Base-by-base conservation (phyloP, 2,888 invertebrate genomes). In the Arrhopalites spinosus region DNA sequence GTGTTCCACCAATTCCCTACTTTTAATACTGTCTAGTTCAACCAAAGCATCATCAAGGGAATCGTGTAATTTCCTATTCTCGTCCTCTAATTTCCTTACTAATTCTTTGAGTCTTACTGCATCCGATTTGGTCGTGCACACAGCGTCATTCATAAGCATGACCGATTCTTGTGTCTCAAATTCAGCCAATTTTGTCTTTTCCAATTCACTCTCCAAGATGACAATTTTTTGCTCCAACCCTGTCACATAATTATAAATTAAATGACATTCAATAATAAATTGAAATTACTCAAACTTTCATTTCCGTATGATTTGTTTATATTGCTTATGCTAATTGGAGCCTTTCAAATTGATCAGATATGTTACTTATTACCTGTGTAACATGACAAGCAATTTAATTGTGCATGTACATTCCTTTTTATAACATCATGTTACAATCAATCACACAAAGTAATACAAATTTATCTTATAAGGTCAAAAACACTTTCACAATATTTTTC, bases 81-180 rank as follows among this genome's bases (percentile, higher is more conserved):
- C 79, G 13, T 71, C 72, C 36, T 81, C 79, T 23, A 78, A 56
- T 53, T 76, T 68, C 20, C 68, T 66, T 3, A 81, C 68, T 61
- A 77, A 74, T 27, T 79, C 78, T 63, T 71, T 75, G 13, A 81
- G 71, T 61, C 74, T 68, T 27, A 77, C 71, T 61, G 74, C 74
- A 30, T 80, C 80, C 27, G 56, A 47, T 56, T 77, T 78, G 36
- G 77, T 61, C 11, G 81, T 78, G 25, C 73, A 75, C 17, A 77
- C 76, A 2, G 76, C 74, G 66, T 81, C 81, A 53, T 79, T 81
- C 76, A 80, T 79, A 7, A 80, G 73, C 66, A 80, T 76, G 1
- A 80, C 77, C 3, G 79, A 79, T 63, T 81, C 81, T 73, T 81
- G 80, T 17, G 79, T 79, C 77, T 81, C 81, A 59, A 81, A 81